These are phyloP conservation scores for Scaptomyza flava DNA, from an alignment of 2,888 invertebrate species.

Conservation along the genomic window DNA sequence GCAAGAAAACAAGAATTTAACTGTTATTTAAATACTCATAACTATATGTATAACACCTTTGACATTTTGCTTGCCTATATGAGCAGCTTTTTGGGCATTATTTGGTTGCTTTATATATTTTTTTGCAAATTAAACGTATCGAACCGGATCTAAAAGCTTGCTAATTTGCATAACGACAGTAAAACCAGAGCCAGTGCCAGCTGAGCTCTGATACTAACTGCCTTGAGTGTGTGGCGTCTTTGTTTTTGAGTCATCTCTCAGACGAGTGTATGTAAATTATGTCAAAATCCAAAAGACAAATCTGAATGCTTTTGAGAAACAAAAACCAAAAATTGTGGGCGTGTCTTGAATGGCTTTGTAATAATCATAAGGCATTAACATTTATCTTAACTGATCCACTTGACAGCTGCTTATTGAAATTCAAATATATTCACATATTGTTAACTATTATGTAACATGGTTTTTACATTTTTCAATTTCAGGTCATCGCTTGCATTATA, in stretches of 20 bases:
- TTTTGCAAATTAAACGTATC: conserved; percentile 61
- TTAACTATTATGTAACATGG: conserved; percentile 6
- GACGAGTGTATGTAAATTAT: conserved; percentile 50
- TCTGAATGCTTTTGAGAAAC: no score
- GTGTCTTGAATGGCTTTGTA: conserved; percentile 24
- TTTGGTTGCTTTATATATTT: conserved; percentile 31
- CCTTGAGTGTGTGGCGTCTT: conserved; percentile 43
- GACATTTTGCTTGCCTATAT: conserved; percentile 57
- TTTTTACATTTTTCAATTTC: conserved; percentile 22
- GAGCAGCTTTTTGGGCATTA: conserved; percentile 45
- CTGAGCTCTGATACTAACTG: conserved; percentile 29
- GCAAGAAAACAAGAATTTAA: conserved; percentile 41
- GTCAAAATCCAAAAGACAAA: conserved; percentile 26
- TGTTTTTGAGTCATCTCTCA: conserved; percentile 49
- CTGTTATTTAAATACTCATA: conserved; percentile 43
- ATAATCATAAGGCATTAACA: conserved; percentile 29
- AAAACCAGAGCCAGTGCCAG: conserved; percentile 12
- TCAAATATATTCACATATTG: no score
- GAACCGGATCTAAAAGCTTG: conserved; percentile 76
- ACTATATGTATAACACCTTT: conserved; percentile 53
- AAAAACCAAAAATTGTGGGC: conserved; percentile 52
- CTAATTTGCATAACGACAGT: conserved; percentile 53
- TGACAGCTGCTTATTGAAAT: conserved; percentile 12
- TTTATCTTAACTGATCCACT: conserved; percentile 16
- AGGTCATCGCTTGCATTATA: conserved; percentile 85